These are phyloP conservation scores for Melikaiella ostensackeni DNA, from an alignment of 2,888 invertebrate genomes.

Conservation along the genomic window DNA sequence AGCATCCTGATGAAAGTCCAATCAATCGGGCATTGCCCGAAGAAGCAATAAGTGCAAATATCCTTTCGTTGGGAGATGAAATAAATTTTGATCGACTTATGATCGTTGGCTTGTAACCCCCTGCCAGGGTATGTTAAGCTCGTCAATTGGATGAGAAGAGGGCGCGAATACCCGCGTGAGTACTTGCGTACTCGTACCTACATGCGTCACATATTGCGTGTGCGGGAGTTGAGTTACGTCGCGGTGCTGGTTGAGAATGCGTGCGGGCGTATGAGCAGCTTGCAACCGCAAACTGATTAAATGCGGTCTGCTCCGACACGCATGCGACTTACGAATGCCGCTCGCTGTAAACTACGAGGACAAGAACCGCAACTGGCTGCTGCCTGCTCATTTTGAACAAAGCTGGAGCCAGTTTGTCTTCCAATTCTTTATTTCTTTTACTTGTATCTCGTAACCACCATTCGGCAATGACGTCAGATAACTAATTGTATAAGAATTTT, in stretches of 20 bases:
- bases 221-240: slow-evolving; percentile 64
- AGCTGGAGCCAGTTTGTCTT: slow-evolving; percentile 34
- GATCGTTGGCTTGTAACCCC: slow-evolving; percentile 14
- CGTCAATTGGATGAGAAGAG: slow-evolving; percentile 6
- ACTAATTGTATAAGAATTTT: background rate
- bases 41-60: background rate
- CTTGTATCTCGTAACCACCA: background rate
- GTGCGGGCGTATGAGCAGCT: slow-evolving; percentile 64
- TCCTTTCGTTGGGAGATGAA: background rate
- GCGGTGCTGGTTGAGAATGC: slow-evolving; percentile 57
- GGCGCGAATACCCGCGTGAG: slow-evolving; percentile 8
- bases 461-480: background rate
- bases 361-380: slow-evolving; percentile 39
- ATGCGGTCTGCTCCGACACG: slow-evolving; percentile 66
- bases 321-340: slow-evolving; percentile 23
- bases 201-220: slow-evolving; percentile 41
- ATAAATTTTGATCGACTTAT: slow-evolving; percentile 30
- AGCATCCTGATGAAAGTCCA: background rate
- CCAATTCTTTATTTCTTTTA: slow-evolving; percentile 2
- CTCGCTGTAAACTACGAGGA: slow-evolving; percentile 43
- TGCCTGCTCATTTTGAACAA: slow-evolving; percentile 33
- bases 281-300: slow-evolving; percentile 75
- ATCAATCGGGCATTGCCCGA: background rate
- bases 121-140: background rate
- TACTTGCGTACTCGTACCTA: background rate